Conservation (phyloP, 2,113 vertebrate species). For the Larimichthys polyactis region DNA sequence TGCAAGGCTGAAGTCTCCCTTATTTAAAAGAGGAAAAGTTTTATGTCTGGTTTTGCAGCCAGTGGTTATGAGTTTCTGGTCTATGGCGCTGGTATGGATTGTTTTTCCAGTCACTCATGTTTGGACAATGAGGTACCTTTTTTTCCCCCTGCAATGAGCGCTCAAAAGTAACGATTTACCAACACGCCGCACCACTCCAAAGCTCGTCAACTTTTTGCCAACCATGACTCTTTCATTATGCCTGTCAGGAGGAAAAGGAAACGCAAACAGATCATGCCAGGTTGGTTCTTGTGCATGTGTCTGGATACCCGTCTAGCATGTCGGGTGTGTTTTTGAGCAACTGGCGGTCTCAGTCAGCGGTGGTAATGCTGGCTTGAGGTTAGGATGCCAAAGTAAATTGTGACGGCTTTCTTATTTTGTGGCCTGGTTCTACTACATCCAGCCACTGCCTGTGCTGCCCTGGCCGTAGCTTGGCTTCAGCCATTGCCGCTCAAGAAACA, state of each 20-base stretch:
- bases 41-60: constrained; percentile 34
- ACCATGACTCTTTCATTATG: constrained; percentile 51
- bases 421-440: constrained; percentile 50
- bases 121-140: constrained; percentile 59
- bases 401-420: constrained; percentile 46
- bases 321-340: constrained; percentile 31
- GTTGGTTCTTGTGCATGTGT: constrained; percentile 30
- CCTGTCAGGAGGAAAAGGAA: constrained; percentile 52
- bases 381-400: constrained; percentile 59
- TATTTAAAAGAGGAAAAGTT: constrained; percentile 54
- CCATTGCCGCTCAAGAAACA: constrained; percentile 46
- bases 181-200: constrained; percentile 46
- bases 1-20: constrained; percentile 29
- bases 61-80: constrained; percentile 51
- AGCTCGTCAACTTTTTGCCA: constrained; percentile 48
- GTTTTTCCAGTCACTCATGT: constrained; percentile 60
- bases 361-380: constrained; percentile 30
- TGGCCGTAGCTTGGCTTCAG: constrained; percentile 40
- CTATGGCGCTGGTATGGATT: constrained; percentile 41
- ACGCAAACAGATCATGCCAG: constrained; percentile 27
- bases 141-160: constrained; percentile 15
- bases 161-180: constrained; percentile 62
- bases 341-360: constrained; percentile 6
- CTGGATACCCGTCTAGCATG: constrained; percentile 37
- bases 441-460: constrained; percentile 37